A percentile compares a stretch with the other conserved stretches of the same genome.
These are phyloP conservation scores for Polyommatus icarus DNA, from an alignment of 2,888 invertebrate genomes.

Conservation along the genomic window DNA sequence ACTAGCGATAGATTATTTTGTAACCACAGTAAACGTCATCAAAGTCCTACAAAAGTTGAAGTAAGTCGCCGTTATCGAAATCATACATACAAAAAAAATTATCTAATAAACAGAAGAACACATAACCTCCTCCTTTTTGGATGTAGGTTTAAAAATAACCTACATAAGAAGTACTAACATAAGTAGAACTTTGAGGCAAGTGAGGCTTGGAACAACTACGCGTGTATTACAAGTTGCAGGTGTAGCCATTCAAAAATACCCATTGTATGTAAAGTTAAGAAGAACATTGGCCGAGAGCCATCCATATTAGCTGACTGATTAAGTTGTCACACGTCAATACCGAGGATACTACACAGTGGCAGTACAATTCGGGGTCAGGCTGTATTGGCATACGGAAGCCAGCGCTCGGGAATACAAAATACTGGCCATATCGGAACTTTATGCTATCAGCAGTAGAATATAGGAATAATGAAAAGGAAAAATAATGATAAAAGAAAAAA, in stretches of 20 bases:
- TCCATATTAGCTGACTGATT: slow-evolving; percentile 22
- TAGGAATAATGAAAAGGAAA: not conserved
- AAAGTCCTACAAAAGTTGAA: no score
- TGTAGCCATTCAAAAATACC: not conserved
- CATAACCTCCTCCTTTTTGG: no score
- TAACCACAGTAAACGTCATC: no score
- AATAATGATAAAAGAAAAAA: no score
- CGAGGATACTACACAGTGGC: slow-evolving; percentile 43
- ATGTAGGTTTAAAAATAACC: no score
- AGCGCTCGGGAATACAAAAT: slow-evolving; percentile 72
- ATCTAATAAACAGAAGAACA: no score
- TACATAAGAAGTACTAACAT: no score
- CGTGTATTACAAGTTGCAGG: not conserved
- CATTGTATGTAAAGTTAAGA: not conserved
- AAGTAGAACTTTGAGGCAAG: no score
- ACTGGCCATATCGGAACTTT: slow-evolving; percentile 59
- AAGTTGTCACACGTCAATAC: slow-evolving; percentile 30
- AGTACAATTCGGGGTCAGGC: slow-evolving; percentile 68
- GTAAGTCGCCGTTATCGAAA: no score
- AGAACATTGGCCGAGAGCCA: not conserved
- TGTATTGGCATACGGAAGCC: slow-evolving; percentile 75
- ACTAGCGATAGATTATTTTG: no score
- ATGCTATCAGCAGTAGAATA: not conserved
- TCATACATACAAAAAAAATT: no score
- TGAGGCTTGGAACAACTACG: not conserved